Base-by-base conservation (phyloP, 1,140 invertebrate species). In the Papilio machaon region DNA sequence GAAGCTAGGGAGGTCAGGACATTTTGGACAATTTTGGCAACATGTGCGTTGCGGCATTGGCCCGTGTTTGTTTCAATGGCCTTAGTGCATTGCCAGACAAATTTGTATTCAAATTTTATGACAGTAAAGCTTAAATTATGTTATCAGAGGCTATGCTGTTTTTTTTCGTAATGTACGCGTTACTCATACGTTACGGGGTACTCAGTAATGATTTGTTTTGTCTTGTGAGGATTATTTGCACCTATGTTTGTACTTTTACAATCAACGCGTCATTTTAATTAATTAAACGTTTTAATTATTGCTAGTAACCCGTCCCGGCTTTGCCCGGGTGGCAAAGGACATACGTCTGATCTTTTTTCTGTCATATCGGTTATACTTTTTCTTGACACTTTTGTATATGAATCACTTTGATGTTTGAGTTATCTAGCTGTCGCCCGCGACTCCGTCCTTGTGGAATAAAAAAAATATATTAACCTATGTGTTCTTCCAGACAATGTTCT, bases 1-100 rank as follows among this genome's bases (percentile, higher is more conserved):
- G 58, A 38, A 46, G 30, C 10, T 9, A n/a, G 54, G 38, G 35
- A 19, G 77, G 43, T 79, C 77, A 52, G 58, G 54, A 64, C n/a
- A 46, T 64, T 79, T 79, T 79, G 77, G 77, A 79, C 77, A 79
- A 79, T 79, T 79, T 79, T 64, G 77, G 19, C 58, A 64, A 64
- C 77, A 79, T 79, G 77, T 64, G 75, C 75, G 77, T 79, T 64
- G 77, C 77, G 77, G 77, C 77, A 79, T 79, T 79, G 77, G 77
- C 77, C 58, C 54, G 58, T 79, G 77, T 79, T 79, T 79, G 77
- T 79, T 79, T 64, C 77, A 79, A 79, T 64, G 77, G 77, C 54
- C 38, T 78, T 43, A n/a, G 30, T 60, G 52, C 30, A 60, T 64
- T 64, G 58, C n/a, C 43, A 79, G 58, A 64, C 77, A 64, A 79